phyloP scores from a whole-genome alignment of 1,140 invertebrate species.

The Charaxes varanes region DNA sequence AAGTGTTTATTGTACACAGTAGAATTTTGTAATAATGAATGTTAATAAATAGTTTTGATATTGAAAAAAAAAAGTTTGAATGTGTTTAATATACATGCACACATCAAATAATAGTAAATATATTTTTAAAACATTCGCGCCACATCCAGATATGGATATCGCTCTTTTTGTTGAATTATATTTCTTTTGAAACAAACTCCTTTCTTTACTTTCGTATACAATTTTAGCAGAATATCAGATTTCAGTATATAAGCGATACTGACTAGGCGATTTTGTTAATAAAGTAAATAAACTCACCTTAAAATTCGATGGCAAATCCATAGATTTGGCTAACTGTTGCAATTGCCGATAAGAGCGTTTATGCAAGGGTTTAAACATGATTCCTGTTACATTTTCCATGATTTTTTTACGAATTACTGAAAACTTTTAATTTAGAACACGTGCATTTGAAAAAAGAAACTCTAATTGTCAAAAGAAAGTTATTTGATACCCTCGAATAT shows the following conservation, averaged over 20 bases:
- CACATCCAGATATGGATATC: not conserved
- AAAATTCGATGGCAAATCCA: constrained; percentile 45
- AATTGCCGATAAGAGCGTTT: constrained; percentile 36
- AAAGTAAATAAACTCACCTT: constrained; percentile 49
- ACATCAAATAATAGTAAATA: not conserved
- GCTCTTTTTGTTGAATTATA: too few species aligned
- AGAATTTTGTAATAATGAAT: too few species aligned
- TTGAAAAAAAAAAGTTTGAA: too few species aligned
- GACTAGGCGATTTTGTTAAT: too few species aligned
- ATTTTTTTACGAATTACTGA: constrained; percentile 12
- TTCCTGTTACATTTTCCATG: constrained; percentile 26
- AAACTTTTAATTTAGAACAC: constrained; percentile 11
- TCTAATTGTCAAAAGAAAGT: too few species aligned
- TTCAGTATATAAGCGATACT: too few species aligned
- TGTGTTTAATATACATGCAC: not conserved
- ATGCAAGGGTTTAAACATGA: constrained; percentile 22
- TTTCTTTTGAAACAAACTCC: too few species aligned
- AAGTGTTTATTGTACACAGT: too few species aligned
- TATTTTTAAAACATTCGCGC: not conserved
- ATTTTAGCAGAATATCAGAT: too few species aligned
- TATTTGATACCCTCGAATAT: too few species aligned
- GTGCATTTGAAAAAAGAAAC: constrained; percentile 12
- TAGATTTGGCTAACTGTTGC: constrained; percentile 43
- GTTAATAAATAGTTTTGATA: too few species aligned
- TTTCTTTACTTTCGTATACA: too few species aligned